Base-by-base conservation (phyloP, 2,797 vertebrate species). In the Tolypeutes matacus region DNA sequence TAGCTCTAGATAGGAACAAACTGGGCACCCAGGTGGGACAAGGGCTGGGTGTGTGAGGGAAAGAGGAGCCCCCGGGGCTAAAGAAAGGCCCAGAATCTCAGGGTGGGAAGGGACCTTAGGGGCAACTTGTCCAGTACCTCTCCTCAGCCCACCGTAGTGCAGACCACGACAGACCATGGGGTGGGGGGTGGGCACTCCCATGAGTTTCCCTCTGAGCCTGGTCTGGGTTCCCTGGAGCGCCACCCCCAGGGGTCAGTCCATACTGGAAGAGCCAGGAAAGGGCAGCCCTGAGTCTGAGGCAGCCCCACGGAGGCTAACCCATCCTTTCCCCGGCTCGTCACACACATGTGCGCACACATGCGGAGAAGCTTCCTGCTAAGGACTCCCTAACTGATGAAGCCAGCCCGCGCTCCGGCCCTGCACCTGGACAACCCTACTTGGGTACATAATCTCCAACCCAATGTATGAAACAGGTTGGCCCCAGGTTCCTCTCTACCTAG, bases 391-490 rank as follows among this genome's bases (percentile, higher is more conserved):
- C 3, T 7, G 11, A 1, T 21, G 5, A 5, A 4, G 11, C 65
- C 34, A 56, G 58, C 51, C 77, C 0, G 0, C 6, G 49, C 39
- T 89, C 86, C 39, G 2, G 34, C 65, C 31, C 58, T 25, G 42
- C 18, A 42, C 69, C 72, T 2, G 23, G 58, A 36, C 31, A 14
- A 5, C 20, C 20, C 60, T 83, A 6, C 21, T 21, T 31, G 29
- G 23, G 51, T 53, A n/a, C 9, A 39, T 53, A 53, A 15, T 62
- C 81, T 31, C 39, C 27, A 53, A 56, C 31, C 11, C 17, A 23
- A 36, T 0, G 0, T 29, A 5, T 3, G 36, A 60, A 17, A 18
- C 2, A 69, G 31, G 39, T 12, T 34, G 60, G 13, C n/a, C 12
- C 2, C 1, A 18, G 5, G 4, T 7, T 4, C 34, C 78, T 72